Conservation (phyloP, 1,140 invertebrate species). For the Eumeta japonica region DNA sequence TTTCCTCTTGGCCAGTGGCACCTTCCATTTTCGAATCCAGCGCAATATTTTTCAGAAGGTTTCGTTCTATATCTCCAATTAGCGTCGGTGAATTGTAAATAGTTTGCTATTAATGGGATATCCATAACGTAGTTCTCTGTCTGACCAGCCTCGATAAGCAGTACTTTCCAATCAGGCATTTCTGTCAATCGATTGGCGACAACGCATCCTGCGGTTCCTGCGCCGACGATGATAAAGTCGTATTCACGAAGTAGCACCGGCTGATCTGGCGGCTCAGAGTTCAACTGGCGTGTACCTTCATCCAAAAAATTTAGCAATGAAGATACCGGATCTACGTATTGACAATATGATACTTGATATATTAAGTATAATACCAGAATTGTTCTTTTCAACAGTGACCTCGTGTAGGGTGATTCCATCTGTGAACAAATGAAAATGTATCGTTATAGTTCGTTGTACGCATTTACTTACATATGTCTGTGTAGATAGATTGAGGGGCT, state of each 20-base stretch:
- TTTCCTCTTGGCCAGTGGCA: conserved; percentile 76
- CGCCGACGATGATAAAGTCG: conserved; percentile 50
- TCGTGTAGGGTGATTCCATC: conserved; percentile 28
- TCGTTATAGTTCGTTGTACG: too few species aligned
- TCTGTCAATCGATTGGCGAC: conserved; percentile 66
- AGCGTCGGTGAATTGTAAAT: conserved; percentile 59
- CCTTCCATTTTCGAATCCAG: conserved; percentile 59
- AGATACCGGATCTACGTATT: conserved; percentile 24
- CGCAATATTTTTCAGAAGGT: conserved; percentile 57
- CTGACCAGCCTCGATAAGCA: conserved; percentile 66
- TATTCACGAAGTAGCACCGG: conserved; percentile 36
- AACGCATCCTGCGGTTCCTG: conserved; percentile 61
- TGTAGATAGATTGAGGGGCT: too few species aligned
- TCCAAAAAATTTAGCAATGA: conserved; percentile 38
- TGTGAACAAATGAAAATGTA: too few species aligned
- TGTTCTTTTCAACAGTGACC: conserved; percentile 18
- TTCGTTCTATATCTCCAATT: conserved; percentile 64
- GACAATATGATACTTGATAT: conserved; percentile 21
- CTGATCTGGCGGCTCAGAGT: conserved; percentile 40
- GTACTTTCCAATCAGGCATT: conserved; percentile 62
- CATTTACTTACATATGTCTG: too few species aligned
- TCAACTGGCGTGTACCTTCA: conserved; percentile 35
- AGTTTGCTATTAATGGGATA: conserved; percentile 64
- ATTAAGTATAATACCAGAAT: conserved; percentile 26
- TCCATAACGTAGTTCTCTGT: conserved; percentile 70